These are phyloP conservation scores for Coccyzus lansbergi DNA, from an alignment of 2,797 vertebrate genomes.

Conservation along the genomic window DNA sequence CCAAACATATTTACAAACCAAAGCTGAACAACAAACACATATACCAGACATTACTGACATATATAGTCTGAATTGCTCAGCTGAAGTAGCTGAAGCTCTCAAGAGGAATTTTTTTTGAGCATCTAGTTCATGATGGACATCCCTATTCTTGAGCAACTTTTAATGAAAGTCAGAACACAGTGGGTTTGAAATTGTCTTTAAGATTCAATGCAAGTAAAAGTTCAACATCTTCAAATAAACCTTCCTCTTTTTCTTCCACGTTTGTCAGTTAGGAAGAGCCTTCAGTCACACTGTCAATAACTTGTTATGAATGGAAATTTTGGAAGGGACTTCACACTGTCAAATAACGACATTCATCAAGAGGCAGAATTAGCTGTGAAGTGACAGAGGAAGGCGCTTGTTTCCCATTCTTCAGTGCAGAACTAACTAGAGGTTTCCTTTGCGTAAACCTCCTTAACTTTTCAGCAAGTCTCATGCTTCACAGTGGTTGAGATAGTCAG, in stretches of 20 bases:
- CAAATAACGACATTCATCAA: not conserved
- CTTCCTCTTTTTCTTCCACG: not conserved
- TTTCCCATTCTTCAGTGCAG: not conserved
- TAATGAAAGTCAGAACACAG: not conserved
- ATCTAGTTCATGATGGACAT: not conserved
- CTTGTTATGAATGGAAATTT: not conserved
- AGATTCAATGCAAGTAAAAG: not conserved
- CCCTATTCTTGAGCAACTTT: slow-evolving; percentile 2
- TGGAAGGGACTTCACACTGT: not conserved
- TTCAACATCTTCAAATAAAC: not conserved
- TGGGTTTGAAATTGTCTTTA: not conserved
- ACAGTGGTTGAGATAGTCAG: not conserved
- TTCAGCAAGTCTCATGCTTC: not conserved
- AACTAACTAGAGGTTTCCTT: not conserved
- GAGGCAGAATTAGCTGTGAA: not conserved
- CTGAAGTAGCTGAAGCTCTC: slow-evolving; percentile 43
- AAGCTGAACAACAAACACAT: slow-evolving; percentile 43
- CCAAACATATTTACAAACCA: slow-evolving; percentile 61
- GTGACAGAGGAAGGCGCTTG: not conserved
- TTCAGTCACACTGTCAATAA: not conserved
- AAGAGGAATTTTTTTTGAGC: slow-evolving; percentile 22
- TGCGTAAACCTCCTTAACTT: not conserved
- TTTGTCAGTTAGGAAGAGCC: not conserved
- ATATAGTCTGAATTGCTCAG: slow-evolving; percentile 45
- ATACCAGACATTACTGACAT: slow-evolving; percentile 59